These are phyloP conservation scores for Ameiurus melas DNA, from an alignment of 2,113 vertebrate species.

Conservation along the genomic window DNA sequence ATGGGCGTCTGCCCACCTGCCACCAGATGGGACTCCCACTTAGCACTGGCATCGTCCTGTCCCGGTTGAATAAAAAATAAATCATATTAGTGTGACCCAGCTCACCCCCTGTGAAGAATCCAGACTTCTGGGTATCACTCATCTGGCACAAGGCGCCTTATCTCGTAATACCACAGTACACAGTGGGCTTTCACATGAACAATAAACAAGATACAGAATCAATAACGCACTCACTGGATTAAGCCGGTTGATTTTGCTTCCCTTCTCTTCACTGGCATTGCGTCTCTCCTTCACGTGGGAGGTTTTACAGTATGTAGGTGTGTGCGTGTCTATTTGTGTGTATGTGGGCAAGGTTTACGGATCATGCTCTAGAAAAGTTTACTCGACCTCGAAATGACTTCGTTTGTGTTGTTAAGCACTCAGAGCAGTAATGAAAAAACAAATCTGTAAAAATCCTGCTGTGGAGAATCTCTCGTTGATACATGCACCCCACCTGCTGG, in stretches of 20 bases:
- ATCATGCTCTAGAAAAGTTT: slow-evolving; percentile 1
- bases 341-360: background rate
- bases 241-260: slow-evolving; percentile 18
- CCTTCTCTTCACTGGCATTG: background rate
- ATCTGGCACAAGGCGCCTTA: slow-evolving; percentile 44
- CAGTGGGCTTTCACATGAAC: slow-evolving; percentile 29
- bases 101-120: slow-evolving; percentile 12
- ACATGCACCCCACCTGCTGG: slow-evolving; percentile 56
- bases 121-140: slow-evolving; percentile 35
- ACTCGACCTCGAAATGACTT: slow-evolving; percentile 35
- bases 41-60: slow-evolving; percentile 29
- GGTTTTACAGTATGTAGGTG: background rate
- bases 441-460: slow-evolving; percentile 29
- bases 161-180: slow-evolving; percentile 25
- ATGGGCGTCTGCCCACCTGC: slow-evolving; percentile 40
- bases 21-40: slow-evolving; percentile 53
- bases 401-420: slow-evolving; percentile 28
- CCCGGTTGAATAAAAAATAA: slow-evolving; percentile 47
- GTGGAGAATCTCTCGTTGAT: background rate
- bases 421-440: background rate
- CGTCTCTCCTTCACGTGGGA: background rate
- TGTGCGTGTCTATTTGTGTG: slow-evolving; percentile 17
- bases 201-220: slow-evolving; percentile 48
- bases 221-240: slow-evolving; percentile 48
- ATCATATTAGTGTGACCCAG: slow-evolving; percentile 17